Conservation (phyloP, 1,140 invertebrate species). For the Drosophila quadrilineata region DNA sequence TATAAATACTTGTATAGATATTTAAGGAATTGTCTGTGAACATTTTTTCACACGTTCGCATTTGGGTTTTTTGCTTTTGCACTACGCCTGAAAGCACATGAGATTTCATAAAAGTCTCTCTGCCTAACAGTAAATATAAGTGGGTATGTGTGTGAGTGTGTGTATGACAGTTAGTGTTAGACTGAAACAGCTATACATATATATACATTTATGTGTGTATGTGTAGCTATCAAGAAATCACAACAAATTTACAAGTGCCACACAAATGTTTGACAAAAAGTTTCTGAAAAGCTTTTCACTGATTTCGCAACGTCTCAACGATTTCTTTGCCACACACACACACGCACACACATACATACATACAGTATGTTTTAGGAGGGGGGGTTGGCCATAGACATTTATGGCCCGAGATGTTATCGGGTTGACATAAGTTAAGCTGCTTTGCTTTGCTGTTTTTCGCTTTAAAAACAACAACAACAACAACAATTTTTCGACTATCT, state of each 20-base stretch:
- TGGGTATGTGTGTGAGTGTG: background rate
- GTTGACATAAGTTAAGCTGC: conserved; percentile 79
- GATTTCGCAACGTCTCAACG: conserved; percentile 76
- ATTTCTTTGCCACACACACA: conserved; percentile 56
- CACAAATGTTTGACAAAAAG: conserved; percentile 80
- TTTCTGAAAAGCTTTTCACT: conserved; percentile 76
- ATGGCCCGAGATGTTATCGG: conserved; percentile 74
- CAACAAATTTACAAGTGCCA: conserved; percentile 80
- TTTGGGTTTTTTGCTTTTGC: conserved; percentile 47
- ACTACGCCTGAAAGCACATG: conserved; percentile 64
- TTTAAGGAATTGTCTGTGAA: conserved; percentile 30
- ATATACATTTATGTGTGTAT: too few species aligned
- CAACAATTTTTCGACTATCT: conserved; percentile 32
- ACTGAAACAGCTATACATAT: too few species aligned
- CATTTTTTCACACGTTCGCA: conserved; percentile 62
- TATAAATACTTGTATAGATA: background rate
- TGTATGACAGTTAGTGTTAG: too few species aligned
- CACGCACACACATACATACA: too few species aligned
- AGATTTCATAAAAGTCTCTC: conserved; percentile 72
- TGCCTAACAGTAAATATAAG: conserved; percentile 18
- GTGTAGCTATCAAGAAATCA: conserved; percentile 79
- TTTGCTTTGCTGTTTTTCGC: conserved; percentile 66
- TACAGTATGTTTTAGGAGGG: too few species aligned
- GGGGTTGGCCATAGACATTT: conserved; percentile 63
- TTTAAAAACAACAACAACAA: conserved; percentile 64